Evolutionary conservation across 2,888 invertebrate species (phyloP), one percentile per base, ranked within the genome.

Genomic region (Andrena haemorrhoa): DNA sequence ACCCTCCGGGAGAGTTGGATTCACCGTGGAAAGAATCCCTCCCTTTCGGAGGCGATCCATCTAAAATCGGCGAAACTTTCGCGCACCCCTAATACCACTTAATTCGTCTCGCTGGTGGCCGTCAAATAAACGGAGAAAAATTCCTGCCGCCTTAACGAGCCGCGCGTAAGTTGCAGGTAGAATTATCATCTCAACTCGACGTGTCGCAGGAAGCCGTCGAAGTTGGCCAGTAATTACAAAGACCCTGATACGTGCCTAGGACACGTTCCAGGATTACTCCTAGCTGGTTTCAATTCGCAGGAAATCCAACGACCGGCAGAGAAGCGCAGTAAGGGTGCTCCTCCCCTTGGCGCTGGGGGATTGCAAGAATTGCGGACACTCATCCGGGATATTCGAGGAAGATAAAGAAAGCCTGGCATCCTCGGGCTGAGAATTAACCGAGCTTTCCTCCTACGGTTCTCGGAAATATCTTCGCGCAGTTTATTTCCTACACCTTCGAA

Each of bases 371-470:
- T 70, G 58, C 23, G 49, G n/a, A 35, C 51, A 41, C 79, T 75
- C 68, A 64, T 79, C 72, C 69, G 16, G 12, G 26, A 63, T 66
- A 85, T 77, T 65, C 66, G 47, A 2, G 35, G 23, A 70, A 82
- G 86, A 86, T 86, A 86, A 77, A 63, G 41, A 69, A 68, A 74
- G 65, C 70, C 66, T 16, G n/a, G 63, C 41, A 47, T 58, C n/a
- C 47, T 41, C 47, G n/a, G 64, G 35, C 68, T 23, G 79, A 70
- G 78, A 79, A 79, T 79, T 79, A 79, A 79, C 78, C 64, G 69
- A 65, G 58, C 64, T 65, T 65, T 78, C 26, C 64, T 2, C 29
- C 23, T 70, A 70, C 31, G 64, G 78, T 58, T 78, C 78, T 65
- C 31, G 56, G 33, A 70, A 60, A 75, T 75, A 63, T 33, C 61